Evolutionary conservation across 1,140 invertebrate species (phyloP), one percentile per base, ranked within the genome.

Genomic region (Luehdorfia chinensis): DNA sequence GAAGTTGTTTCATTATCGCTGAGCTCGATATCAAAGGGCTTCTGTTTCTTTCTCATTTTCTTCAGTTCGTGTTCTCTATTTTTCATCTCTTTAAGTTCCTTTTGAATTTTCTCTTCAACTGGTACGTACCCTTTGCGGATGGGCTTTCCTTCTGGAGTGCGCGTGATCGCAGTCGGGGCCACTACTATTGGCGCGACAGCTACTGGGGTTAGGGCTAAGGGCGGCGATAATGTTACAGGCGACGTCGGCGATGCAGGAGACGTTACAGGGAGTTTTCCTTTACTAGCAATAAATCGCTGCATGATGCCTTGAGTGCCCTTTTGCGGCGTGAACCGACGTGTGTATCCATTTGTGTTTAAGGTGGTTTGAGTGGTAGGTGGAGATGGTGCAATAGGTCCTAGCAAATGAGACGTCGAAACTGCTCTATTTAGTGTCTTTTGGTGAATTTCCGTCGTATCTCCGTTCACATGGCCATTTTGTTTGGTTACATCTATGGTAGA

Each of bases 81-180:
- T 59, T 92, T 92, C 88, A 94, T 92, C 57, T 94, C 92, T 69
- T 89, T 88, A 16, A 94, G 75, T 73, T 94, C 93, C 47, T 92
- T 92, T 68, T 94, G 92, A 45, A 94, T 94, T 72, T 94, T 94
- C 54, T 93, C 90, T 67, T 94, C 93, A 1, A 93, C 92, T 1
- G 92, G 91, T 1, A 92, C 89, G 58, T 90, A 93, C 12, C 91
- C 91, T 15, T 90, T 91, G 16, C 92, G 84, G 12, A 90, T 76
- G 0, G 88, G 89, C 46, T 90, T 89, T 4, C 89, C 89, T 51
- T 89, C 88, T 4, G 87, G 72, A 30, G 88, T 85, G 11, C 88
- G 85, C 19, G 85, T 86, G 18, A 86, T 78, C 18, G 78, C 70
- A 12, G 87, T 77, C 4, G 84, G 79, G 0, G 64, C 54, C n/a